Base-by-base conservation (phyloP, 1,140 invertebrate genomes). In the Macrobrachium nipponense region DNA sequence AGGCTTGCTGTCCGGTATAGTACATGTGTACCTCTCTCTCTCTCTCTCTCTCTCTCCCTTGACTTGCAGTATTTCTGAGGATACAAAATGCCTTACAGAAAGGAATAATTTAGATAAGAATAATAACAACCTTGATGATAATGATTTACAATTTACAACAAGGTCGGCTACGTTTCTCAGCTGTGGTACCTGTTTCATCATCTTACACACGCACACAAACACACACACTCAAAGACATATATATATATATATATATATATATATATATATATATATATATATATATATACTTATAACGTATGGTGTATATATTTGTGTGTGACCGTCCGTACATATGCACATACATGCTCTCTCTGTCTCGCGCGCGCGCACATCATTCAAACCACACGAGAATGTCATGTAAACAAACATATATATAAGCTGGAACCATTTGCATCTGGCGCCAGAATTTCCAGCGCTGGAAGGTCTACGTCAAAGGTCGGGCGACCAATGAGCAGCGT, bases 191-290 rank as follows among this genome's bases (percentile, higher is more conserved):
- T 66, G 5, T 18, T 20, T 66, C n/a, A 20, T 10, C 36, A 23
- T 23, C n/a, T n/a, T n/a, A n/a, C n/a, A n/a, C n/a, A n/a, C n/a
- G n/a, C n/a, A n/a, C n/a, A n/a, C n/a, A n/a, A n/a, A n/a, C n/a
- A n/a, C n/a, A n/a, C n/a, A n/a, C n/a, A n/a, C n/a, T n/a, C n/a
- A n/a, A n/a, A n/a, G n/a, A 70, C 23, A 70, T 70, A 68, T 36
- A 68, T 20, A 68, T 66, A 23, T 11, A 66, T 66, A 66, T 20
- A 68, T 8, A 68, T 20, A 68, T 20, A 68, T 20, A 68, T 20
- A 70, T 70, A 70, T 70, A 70, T 27, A 70, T 70, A 70, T 70
- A 70, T 36, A 70, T 27, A 36, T 27, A 70, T 70, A 36, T 36
- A 36, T 70, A 23, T 70, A 70, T 70, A 70, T 12, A 70, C 4